Evolutionary conservation across 2,113 vertebrate species (phyloP), one percentile per base, ranked within the genome.

Genomic region (Rhagologus leucostigma): DNA sequence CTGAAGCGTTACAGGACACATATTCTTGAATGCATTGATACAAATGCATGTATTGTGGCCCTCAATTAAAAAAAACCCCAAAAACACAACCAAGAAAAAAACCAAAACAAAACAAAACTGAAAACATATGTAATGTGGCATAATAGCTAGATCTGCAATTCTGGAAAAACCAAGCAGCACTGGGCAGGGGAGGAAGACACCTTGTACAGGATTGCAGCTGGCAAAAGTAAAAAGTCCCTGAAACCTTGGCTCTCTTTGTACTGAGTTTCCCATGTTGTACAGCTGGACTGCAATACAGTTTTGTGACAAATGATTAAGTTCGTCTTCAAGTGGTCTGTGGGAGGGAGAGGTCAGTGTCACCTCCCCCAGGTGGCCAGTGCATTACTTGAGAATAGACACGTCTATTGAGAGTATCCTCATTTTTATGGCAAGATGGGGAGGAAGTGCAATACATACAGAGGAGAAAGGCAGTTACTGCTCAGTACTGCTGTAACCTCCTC

Each of bases 1-100:
- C 37, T 65, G n/a, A 49, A 27, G n/a, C 0, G 0, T 80, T 81
- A 60, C 14, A 70, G 33, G 35, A 55, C 14, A 30, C 5, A 4
- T 10, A 12, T 65, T 53, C 35, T 49, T 89, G 46, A 69, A 33
- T n/a, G 27, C 27, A 5, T 42, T 63, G 9, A 41, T 42, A 44
- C 11, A 24, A 17, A 11, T 35, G 16, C 6, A 5, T 32, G 6
- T 59, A 8, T 57, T 42, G 14, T 71, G 42, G 18, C 33, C 3
- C 67, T 75, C 52, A 33, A 23, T 42, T 35, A n/a, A 64, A 42
- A n/a, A 17, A 17, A 63, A 4, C 0, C 0, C 1, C 23, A 33
- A 37, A 15, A 24, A 44, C 22, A 46, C 22, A 41, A 41, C 9
- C 11, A 60, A 46, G 33, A 5, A 30, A 65, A 73, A 46, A 35